Evolutionary conservation across 2,797 vertebrate genomes (phyloP), one percentile per base, ranked within the genome.

Genomic region (Bradypus variegatus): DNA sequence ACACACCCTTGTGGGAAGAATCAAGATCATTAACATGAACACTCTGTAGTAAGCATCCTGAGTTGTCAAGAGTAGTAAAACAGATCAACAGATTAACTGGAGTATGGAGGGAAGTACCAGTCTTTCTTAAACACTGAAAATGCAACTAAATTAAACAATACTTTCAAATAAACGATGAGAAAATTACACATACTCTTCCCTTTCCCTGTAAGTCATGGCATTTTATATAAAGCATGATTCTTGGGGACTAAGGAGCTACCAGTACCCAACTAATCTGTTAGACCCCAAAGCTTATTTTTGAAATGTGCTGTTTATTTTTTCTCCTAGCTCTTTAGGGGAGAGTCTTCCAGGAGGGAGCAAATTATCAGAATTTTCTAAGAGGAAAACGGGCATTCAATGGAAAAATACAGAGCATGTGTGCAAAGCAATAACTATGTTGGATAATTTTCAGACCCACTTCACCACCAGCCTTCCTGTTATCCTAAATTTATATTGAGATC

Each of bases 361-460:
- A 89, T 16, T 62, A 60, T 95, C 89, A 93, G 45, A 89, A 84
- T 94, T 96, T 95, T 95, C 95, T 90, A 82, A 38, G 53, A 89
- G 92, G 93, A 95, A 94, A 94, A 92, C 21, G 23, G 45, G 29
- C 70, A 79, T 70, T 93, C 86, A 73, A 58, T 90, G 91, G 88
- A 93, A 95, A 95, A 96, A 94, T 10, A 79, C 38, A 81, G 41
- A 18, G 18, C 69, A 77, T 41, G 60, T 62, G 11, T 10, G 50
- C 72, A 92, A 85, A 89, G 79, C 33, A 6, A 58, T 31, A 84
- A 87, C 69, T 76, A 31, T 48, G 79, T 77, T 77, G 88, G 82
- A 80, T 18, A 88, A 64, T 50, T 67, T 94, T 93, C 93, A 90
- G 93, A 92, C 64, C 75, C 80, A 80, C 81, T 80, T 83, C 77